phyloP scores from a whole-genome alignment of 2,888 invertebrate species.

The Sclerodermus sp. region DNA sequence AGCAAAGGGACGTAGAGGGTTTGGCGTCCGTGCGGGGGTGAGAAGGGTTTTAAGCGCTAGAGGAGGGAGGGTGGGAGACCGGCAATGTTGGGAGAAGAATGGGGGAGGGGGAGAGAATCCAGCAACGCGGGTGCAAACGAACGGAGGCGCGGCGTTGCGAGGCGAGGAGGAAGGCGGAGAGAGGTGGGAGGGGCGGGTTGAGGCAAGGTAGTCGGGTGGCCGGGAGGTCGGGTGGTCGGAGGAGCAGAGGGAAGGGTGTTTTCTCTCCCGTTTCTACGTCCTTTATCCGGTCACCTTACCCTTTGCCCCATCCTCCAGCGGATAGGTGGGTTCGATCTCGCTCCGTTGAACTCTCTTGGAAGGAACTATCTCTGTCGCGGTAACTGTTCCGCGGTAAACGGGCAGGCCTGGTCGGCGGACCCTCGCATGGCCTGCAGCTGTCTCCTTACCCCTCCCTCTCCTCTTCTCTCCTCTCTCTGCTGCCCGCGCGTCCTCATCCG shows the following conservation, averaged over 20 bases:
- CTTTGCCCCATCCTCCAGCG: constrained; percentile 7
- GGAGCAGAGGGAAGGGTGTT: background rate
- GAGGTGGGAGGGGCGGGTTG: background rate
- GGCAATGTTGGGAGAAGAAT: background rate
- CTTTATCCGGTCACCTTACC: constrained; percentile 10
- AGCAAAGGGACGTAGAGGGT: constrained; percentile 19
- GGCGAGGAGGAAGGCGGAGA: constrained; percentile 4
- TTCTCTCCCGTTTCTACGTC: constrained; percentile 4
- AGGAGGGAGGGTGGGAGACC: constrained; percentile 1
- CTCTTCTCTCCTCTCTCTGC: constrained; percentile 10
- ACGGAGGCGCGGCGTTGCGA: constrained; percentile 1
- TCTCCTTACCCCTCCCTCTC: constrained; percentile 33
- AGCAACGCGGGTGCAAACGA: background rate
- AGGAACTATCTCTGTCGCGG: constrained; percentile 1
- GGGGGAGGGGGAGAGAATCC: background rate
- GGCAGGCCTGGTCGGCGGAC: constrained; percentile 43
- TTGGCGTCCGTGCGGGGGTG: background rate
- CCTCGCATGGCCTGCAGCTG: constrained; percentile 55
- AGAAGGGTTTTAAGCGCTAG: constrained; percentile 10
- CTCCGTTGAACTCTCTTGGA: constrained; percentile 9
- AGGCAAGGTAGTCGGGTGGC: background rate
- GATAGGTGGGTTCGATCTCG: background rate
- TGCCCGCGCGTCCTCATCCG: constrained; percentile 3
- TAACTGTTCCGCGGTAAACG: constrained; percentile 39
- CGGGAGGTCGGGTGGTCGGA: background rate